Conservation (phyloP, 2,797 vertebrate species). For the Bradypodion pumilum region DNA sequence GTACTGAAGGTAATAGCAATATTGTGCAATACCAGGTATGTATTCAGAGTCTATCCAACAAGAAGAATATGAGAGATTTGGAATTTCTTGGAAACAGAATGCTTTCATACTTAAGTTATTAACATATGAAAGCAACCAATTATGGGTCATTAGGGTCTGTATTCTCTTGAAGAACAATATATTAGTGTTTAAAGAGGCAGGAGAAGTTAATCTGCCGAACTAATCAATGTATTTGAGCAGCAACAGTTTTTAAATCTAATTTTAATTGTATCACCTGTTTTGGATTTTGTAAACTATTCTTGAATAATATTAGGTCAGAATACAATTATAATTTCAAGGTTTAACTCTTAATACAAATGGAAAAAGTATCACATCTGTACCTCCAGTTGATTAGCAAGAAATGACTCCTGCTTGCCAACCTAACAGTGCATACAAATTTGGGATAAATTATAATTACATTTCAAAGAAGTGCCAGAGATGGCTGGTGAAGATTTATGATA, state of each 20-base stretch:
- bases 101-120: conserved; percentile 2
- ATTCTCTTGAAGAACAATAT: conserved; percentile 7
- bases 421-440: neutral
- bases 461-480: neutral
- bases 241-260: neutral
- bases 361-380: neutral
- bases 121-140: conserved; percentile 2
- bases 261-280: neutral
- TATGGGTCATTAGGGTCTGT: neutral
- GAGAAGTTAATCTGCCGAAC: neutral
- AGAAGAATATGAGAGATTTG: rapidly evolving
- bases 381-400: conserved; percentile 1
- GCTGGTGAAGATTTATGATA: neutral
- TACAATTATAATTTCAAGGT: neutral
- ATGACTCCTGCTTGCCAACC: neutral
- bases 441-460: neutral
- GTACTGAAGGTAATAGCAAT: conserved; percentile 37
- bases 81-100: conserved; percentile 9
- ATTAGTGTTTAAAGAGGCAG: neutral
- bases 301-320: neutral
- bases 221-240: neutral
- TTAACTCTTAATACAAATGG: neutral
- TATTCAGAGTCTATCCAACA: neutral
- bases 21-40: rapidly evolving
- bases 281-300: neutral